These are phyloP conservation scores for Pogonomyrmex californicus DNA, from an alignment of 1,140 invertebrate species.

Conservation along the genomic window DNA sequence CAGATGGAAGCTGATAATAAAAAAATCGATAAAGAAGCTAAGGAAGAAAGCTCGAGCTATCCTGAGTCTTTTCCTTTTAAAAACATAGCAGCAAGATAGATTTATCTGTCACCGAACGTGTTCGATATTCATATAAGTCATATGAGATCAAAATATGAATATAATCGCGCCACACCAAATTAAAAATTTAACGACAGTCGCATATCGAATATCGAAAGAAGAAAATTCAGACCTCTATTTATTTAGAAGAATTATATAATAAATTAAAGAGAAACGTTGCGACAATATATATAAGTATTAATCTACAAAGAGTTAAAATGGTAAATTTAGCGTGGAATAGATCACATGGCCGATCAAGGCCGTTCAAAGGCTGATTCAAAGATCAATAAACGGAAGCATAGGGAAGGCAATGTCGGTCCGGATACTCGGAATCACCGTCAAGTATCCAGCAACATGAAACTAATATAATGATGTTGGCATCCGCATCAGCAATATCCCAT, in stretches of 20 bases:
- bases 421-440: neutral
- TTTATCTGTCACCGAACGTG: neutral
- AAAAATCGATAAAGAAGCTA: constrained; percentile 68
- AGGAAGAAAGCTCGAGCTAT: constrained; percentile 31
- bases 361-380: neutral
- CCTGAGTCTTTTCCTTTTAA: constrained; percentile 2
- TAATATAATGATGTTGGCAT: neutral
- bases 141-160: neutral
- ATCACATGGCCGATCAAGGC: neutral
- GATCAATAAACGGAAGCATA: neutral
- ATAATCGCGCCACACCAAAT: neutral
- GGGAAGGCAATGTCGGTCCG: neutral
- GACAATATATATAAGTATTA: neutral
- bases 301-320: neutral
- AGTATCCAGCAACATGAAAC: neutral
- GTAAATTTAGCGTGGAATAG: neutral
- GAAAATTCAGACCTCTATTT: neutral
- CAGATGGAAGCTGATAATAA: constrained; percentile 48
- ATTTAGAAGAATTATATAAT: neutral
- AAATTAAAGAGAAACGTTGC: neutral
- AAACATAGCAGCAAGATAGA: neutral
- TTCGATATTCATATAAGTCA: neutral
- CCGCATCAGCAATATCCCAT: constrained; percentile 28
- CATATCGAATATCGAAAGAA: neutral
- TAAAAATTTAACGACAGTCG: neutral